These are phyloP conservation scores for Karalla daura DNA, from an alignment of 2,797 vertebrate species.

Conservation along the genomic window DNA sequence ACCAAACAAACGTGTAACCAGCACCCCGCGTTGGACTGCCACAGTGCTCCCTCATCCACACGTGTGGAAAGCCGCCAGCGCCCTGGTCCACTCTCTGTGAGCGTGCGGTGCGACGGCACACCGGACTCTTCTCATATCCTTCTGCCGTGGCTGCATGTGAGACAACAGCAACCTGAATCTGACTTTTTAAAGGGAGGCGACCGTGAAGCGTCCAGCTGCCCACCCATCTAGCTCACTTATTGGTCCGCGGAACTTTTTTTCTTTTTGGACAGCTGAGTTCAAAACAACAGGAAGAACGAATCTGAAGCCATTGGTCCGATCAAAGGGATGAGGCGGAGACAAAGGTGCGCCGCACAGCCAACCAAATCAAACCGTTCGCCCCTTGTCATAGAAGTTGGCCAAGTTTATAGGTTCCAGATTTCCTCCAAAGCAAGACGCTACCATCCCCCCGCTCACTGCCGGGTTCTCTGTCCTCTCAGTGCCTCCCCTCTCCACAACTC, in stretches of 20 bases:
- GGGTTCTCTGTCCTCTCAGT: slow-evolving; percentile 22
- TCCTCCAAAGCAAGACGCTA: slow-evolving; percentile 74
- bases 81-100: slow-evolving; percentile 33
- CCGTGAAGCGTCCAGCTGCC: slow-evolving; percentile 63
- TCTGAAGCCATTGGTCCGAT: slow-evolving; percentile 71
- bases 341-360: slow-evolving; percentile 73
- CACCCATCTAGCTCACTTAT: slow-evolving; percentile 75
- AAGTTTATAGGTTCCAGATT: slow-evolving; percentile 97
- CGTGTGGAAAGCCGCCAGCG: slow-evolving; percentile 13
- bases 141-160: slow-evolving; percentile 65
- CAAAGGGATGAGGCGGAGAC: slow-evolving; percentile 74
- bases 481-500: slow-evolving; percentile 36
- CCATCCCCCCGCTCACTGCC: slow-evolving; percentile 56
- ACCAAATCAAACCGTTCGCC: slow-evolving; percentile 76
- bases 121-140: slow-evolving; percentile 31
- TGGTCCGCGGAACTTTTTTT: slow-evolving; percentile 66
- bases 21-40: background rate
- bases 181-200: slow-evolving; percentile 82
- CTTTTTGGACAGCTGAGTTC: slow-evolving; percentile 64
- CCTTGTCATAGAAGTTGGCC: slow-evolving; percentile 82
- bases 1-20: slow-evolving; percentile 12
- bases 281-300: slow-evolving; percentile 72
- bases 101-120: slow-evolving; percentile 24
- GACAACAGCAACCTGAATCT: slow-evolving; percentile 69
- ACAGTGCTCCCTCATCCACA: slow-evolving; percentile 32